Base-by-base conservation (phyloP, 2,113 vertebrate species). In the Solea senegalensis region DNA sequence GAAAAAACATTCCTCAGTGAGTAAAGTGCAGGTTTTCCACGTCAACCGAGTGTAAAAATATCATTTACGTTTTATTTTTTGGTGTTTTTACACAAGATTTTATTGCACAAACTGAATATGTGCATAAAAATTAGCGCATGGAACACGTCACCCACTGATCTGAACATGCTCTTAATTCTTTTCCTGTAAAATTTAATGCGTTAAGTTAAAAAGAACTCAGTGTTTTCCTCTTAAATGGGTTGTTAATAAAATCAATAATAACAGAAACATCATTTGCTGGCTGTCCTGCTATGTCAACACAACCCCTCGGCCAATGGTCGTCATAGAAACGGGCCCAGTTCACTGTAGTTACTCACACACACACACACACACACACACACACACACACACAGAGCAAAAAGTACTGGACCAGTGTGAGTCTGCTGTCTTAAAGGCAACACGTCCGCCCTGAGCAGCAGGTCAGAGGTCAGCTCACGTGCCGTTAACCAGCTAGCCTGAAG, bases 351-450 rank as follows among this genome's bases (percentile, higher is more conserved):
- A 61, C 68, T 11, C 3, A 48, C 41, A 58, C 54, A 4, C 65
- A 72, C 26, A 70, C 3, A 46, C 70, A 62, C 16, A 62, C 11
- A 73, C 39, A 73, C 57, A 56, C 59, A 34, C 67, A 57, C 9
- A 55, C 5, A 74, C 40, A 62, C 60, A 73, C 57, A 64, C 50
- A 63, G 15, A 74, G 64, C 69, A 62, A 71, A 21, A 55, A 45
- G 43, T 73, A 68, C 69, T 74, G 81, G 87, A 89, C 81, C 86
- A 85, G 86, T 83, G 89, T 80, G 86, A 88, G 88, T 83, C 79
- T 76, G 86, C 85, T 85, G 85, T 82, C 68, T 59, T 34, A 43
- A 90, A 91, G 88, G 85, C 90, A 90, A 86, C 83, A 71, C 66
- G 76, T 83, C 79, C 9, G 26, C 65, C 80, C 66, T 53, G 34